phyloP scores from a whole-genome alignment of 2,113 vertebrate species.

The Anoplopoma fimbria region DNA sequence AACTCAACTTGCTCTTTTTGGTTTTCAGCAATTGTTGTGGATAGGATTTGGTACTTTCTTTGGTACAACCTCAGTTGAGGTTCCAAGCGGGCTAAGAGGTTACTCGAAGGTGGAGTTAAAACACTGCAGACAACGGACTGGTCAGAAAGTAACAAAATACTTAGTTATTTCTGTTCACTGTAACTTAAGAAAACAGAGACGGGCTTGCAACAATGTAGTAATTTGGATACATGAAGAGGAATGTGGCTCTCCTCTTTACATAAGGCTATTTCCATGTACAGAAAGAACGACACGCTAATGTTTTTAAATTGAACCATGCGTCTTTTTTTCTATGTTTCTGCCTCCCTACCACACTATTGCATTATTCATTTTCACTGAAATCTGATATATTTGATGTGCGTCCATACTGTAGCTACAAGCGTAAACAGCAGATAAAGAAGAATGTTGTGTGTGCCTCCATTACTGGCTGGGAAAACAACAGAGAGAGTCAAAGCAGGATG shows the following conservation, averaged over 20 bases:
- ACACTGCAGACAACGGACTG: neutral
- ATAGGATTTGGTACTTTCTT: neutral
- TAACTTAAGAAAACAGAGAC: neutral
- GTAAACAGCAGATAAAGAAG: conserved; percentile 24
- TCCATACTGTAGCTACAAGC: conserved; percentile 8
- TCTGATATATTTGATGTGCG: neutral
- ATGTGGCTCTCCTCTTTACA: neutral
- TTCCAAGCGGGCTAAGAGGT: neutral
- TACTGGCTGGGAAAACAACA: conserved; percentile 30
- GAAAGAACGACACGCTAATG: neutral
- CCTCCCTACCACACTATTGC: neutral
- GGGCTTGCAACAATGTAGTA: neutral
- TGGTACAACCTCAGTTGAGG: neutral
- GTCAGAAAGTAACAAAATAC: conserved; percentile 9
- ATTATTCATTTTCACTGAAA: conserved; percentile 16
- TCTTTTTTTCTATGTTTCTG: neutral
- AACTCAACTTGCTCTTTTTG: neutral
- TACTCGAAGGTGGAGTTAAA: neutral
- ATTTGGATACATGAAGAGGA: neutral
- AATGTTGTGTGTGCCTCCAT: neutral
- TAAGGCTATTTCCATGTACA: neutral
- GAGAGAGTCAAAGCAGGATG: conserved; percentile 19
- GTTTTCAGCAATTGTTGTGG: neutral
- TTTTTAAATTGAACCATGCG: neutral
- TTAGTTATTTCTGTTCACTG: conserved; percentile 9